These are phyloP conservation scores for Chelmon rostratus DNA, from an alignment of 2,797 vertebrate species.

Conservation along the genomic window DNA sequence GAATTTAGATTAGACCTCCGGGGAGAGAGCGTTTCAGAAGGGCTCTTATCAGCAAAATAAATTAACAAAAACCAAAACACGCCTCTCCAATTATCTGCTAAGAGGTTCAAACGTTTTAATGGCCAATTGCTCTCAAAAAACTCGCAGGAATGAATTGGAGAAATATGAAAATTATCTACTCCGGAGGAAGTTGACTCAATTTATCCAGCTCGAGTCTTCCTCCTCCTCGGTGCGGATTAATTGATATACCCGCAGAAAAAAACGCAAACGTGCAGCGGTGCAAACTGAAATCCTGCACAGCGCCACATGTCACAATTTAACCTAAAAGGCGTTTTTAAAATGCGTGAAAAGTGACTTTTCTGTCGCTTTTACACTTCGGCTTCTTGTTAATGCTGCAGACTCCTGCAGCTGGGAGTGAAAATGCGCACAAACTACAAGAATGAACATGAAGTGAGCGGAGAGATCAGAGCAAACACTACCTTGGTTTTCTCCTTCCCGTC, in stretches of 20 bases:
- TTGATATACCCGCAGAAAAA: conserved; percentile 31
- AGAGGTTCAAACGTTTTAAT: conserved; percentile 73
- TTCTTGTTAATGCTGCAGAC: background rate
- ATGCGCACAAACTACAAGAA: background rate
- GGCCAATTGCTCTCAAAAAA: conserved; percentile 55
- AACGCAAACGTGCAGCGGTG: background rate
- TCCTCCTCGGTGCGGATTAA: conserved; percentile 36
- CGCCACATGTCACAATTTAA: background rate
- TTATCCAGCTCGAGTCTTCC: conserved; percentile 38
- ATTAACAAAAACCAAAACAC: conserved; percentile 85
- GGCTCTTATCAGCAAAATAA: conserved; percentile 84
- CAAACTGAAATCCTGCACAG: conserved; percentile 26
- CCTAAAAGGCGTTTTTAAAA: background rate
- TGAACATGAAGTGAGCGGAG: background rate
- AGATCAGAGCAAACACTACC: conserved; percentile 48
- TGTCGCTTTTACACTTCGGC: background rate
- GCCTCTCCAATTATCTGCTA: conserved; percentile 85
- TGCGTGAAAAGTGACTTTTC: conserved; percentile 10
- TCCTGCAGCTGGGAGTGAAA: background rate
- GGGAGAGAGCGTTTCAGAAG: conserved; percentile 81
- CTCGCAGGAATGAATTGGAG: conserved; percentile 47
- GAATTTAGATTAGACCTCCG: conserved; percentile 87
- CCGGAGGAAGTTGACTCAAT: conserved; percentile 54
- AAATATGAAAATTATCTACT: conserved; percentile 69
- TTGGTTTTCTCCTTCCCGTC: conserved; percentile 59